A percentile compares a stretch with the other conserved stretches of the same genome.
Conservation (phyloP, 2,113 vertebrate species). For the Empidonax traillii region DNA sequence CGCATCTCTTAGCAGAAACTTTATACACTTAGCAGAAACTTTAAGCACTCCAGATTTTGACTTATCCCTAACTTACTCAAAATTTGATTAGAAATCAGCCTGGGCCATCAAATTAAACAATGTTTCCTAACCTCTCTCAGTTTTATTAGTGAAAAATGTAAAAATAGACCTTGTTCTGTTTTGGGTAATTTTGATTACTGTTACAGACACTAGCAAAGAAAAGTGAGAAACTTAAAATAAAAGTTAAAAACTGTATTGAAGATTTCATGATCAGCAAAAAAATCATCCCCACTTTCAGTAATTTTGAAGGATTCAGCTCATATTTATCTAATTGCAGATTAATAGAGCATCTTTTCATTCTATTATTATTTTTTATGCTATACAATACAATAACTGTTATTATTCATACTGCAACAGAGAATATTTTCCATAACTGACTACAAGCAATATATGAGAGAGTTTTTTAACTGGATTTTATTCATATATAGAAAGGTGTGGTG, state of each 20-base stretch:
- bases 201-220: neutral
- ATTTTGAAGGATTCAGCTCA: neutral
- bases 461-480: neutral
- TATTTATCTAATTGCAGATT: neutral
- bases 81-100: neutral
- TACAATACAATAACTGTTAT: neutral
- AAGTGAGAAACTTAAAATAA: neutral
- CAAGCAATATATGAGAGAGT: neutral
- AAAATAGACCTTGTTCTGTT: neutral
- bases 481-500: neutral
- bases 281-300: neutral
- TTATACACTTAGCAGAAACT: neutral
- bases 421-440: neutral
- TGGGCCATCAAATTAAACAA: neutral
- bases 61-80: neutral
- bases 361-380: neutral
- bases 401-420: neutral
- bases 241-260: neutral
- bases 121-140: neutral
- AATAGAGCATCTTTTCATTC: neutral
- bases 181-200: neutral
- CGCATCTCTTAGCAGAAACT: neutral
- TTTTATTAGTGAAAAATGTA: neutral
- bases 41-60: neutral
- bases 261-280: neutral